Conservation (phyloP, 2,888 invertebrate genomes). For the Orgyia antiqua region DNA sequence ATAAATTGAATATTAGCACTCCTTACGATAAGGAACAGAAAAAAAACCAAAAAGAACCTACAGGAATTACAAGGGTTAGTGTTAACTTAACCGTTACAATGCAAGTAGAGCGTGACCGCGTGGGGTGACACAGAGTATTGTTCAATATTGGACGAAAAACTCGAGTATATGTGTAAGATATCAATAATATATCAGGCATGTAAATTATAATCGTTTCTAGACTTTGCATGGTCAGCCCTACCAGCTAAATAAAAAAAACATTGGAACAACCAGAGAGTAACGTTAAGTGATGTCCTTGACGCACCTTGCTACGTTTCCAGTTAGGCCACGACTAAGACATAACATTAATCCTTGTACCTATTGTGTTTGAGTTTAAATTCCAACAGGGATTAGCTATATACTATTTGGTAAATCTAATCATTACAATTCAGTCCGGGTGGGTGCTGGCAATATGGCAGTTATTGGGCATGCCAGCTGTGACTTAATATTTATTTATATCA, state of each 20-base stretch:
- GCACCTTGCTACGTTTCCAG: constrained; percentile 54
- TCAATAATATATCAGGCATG: too few relatives aligned
- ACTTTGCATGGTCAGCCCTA: too few relatives aligned
- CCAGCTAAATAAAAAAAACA: constrained; percentile 48
- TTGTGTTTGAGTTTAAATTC: constrained; percentile 30
- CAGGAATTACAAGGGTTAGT: too few relatives aligned
- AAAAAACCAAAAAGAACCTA: too few relatives aligned
- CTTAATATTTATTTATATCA: constrained; percentile 10
- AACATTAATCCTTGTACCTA: constrained; percentile 32
- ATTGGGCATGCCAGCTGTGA: constrained; percentile 35
- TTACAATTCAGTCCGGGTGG: constrained; percentile 49
- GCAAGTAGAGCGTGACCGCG: too few relatives aligned
- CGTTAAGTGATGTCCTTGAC: constrained; percentile 61
- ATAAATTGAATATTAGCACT: too few relatives aligned
- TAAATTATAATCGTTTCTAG: too few relatives aligned
- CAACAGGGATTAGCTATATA: constrained; percentile 14
- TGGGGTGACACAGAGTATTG: too few relatives aligned
- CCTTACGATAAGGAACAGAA: too few relatives aligned
- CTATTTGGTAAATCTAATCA: constrained; percentile 30
- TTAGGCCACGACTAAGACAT: constrained; percentile 30
- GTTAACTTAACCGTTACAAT: too few relatives aligned
- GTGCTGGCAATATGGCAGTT: constrained; percentile 30
- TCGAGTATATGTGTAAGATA: too few relatives aligned
- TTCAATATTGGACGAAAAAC: too few relatives aligned
- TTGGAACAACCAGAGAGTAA: constrained; percentile 47